Evolutionary conservation across 2,113 vertebrate genomes (phyloP), one percentile per base, ranked within the genome.

Genomic region (Cromileptes altivelis): DNA sequence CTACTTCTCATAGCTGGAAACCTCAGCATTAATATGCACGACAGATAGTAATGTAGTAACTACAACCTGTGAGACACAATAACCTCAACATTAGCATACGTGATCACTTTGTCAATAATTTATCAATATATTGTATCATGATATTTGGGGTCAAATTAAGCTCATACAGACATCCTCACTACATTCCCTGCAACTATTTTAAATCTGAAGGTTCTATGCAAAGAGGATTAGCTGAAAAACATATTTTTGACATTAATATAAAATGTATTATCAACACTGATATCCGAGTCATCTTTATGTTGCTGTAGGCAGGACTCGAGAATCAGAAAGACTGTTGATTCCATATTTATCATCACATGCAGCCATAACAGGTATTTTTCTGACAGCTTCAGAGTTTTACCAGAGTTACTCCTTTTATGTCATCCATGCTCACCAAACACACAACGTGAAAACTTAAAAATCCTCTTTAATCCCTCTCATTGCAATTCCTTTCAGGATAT

Each of bases 1-100:
- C 63, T 68, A 17, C 58, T 58, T 42, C 9, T 57, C 78, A 75
- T 57, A 62, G 17, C 71, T 83, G 79, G 60, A 91, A 91, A 89
- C 89, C 91, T 91, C 91, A 89, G 33, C 18, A 81, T 88, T 91
- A 84, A 70, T 73, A 85, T 84, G 25, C 23, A 75, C 13, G n/a
- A 18, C 19, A 65, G 52, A 85, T 64, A 83, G 62, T 72, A n/a
- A 70, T 76, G 71, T 70, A 58, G 58, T 84, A 13, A 70, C 33
- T 47, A 23, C 72, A 37, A 45, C 3, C 18, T 33, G 45, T 25
- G 37, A 74, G 77, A 78, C n/a, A 67, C 19, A 50, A 23, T 17
- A 78, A 88, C 82, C 82, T 78, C 88, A 82, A n/a, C 3, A 84
- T 84, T 88, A 84, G 55, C 76, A 88, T 88, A 61, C 0, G 0